These are phyloP conservation scores for Taphrorychus bicolor DNA, from an alignment of 2,888 invertebrate species.

Conservation along the genomic window DNA sequence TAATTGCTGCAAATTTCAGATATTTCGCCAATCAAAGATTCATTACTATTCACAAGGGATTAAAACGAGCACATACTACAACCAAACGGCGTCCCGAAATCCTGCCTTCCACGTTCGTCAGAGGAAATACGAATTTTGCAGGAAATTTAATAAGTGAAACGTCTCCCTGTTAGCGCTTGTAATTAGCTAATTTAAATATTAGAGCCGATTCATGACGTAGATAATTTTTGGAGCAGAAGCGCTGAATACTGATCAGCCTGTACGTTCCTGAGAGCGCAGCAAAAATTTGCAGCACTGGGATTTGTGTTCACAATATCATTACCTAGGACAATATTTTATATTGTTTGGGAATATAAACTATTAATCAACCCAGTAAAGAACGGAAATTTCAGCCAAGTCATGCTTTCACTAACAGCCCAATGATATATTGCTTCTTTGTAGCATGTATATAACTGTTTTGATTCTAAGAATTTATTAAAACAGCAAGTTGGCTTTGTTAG, in stretches of 20 bases:
- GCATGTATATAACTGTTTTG: not conserved
- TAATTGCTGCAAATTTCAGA: too few species aligned
- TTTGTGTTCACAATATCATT: not conserved
- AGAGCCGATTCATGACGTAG: not conserved
- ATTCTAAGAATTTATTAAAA: not conserved
- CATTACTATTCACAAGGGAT: too few species aligned
- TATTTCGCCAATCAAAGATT: too few species aligned
- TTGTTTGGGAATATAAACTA: not conserved
- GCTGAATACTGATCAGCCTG: not conserved
- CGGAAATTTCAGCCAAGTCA: not conserved
- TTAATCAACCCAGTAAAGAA: not conserved
- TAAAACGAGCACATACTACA: too few species aligned
- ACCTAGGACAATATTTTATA: not conserved
- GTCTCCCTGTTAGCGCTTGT: not conserved
- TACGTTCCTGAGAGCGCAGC: not conserved
- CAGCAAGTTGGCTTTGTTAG: not conserved
- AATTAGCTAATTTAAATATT: not conserved
- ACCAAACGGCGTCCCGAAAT: too few species aligned
- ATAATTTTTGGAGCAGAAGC: not conserved
- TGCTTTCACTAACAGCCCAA: not conserved
- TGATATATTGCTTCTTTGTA: not conserved
- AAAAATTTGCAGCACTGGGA: not conserved
- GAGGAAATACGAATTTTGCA: not conserved
- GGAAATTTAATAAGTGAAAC: not conserved
- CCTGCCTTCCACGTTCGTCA: not conserved